A percentile compares a stretch with the other conserved stretches of the same genome.
These are phyloP conservation scores for Heteropelma amictum DNA, from an alignment of 2,888 invertebrate genomes.

Conservation along the genomic window DNA sequence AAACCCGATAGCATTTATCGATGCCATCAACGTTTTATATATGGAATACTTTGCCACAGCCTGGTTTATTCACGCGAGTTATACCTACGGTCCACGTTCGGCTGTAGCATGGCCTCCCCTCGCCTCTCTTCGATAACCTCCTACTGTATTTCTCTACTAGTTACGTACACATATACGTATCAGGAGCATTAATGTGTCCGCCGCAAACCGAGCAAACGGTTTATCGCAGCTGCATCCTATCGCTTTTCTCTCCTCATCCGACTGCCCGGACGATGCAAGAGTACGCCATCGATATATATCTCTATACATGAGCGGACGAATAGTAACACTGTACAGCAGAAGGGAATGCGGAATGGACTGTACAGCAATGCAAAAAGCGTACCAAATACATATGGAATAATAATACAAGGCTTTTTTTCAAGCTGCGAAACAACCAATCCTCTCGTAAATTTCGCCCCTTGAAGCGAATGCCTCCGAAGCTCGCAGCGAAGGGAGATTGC, in stretches of 20 bases:
- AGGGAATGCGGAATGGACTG: slow-evolving; percentile 25
- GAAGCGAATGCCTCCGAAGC: slow-evolving; percentile 47
- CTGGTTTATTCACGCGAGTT: slow-evolving; percentile 49
- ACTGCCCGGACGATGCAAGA: slow-evolving; percentile 31
- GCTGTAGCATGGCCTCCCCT: background rate
- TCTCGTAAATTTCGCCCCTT: slow-evolving; percentile 63
- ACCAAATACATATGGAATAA: slow-evolving; percentile 29
- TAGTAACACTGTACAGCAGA: slow-evolving; percentile 21
- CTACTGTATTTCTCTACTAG: background rate
- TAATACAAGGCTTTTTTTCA: slow-evolving; percentile 63
- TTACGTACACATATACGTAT: slow-evolving; percentile 17
- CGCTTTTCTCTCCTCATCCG: slow-evolving; percentile 55
- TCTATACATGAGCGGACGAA: background rate
- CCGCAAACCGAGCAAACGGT: slow-evolving; percentile 61
- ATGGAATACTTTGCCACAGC: slow-evolving; percentile 51
- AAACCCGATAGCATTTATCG: slow-evolving; percentile 54
- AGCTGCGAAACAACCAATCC: slow-evolving; percentile 36
- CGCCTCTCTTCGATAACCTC: background rate
- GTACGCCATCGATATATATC: slow-evolving; percentile 6
- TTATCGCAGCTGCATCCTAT: slow-evolving; percentile 62
- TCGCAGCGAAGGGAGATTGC: slow-evolving; percentile 3
- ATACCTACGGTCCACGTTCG: slow-evolving; percentile 14
- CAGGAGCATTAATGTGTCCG: slow-evolving; percentile 50
- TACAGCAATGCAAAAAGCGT: slow-evolving; percentile 28
- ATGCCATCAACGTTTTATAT: slow-evolving; percentile 55